Evolutionary conservation across 2,113 vertebrate genomes (phyloP).

Genomic region (Ictidomys tridecemlineatus): DNA sequence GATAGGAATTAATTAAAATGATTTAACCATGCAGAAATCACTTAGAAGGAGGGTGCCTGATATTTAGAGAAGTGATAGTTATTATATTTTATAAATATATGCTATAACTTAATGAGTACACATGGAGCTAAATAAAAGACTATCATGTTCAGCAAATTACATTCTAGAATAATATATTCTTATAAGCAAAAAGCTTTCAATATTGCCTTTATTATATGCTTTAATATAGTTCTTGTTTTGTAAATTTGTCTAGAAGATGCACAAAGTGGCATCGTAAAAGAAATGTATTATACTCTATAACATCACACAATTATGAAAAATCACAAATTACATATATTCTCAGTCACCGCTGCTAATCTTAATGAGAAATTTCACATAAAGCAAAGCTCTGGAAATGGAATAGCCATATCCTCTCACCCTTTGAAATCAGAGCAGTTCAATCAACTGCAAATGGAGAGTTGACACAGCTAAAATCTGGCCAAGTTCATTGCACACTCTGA

Average conservation of each 20-base stretch:
- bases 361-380: slow-evolving; percentile 38
- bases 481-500: not conserved
- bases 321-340: not conserved
- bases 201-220: not conserved
- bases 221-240: slow-evolving; percentile 14
- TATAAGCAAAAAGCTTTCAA: not conserved
- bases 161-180: not conserved
- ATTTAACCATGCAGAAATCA: not conserved
- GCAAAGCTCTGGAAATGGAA: not conserved
- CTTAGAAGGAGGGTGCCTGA: not conserved
- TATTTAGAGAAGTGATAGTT: not conserved
- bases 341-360: not conserved
- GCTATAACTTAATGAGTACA: not conserved
- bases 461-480: not conserved
- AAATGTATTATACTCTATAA: not conserved
- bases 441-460: not conserved
- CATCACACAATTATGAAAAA: slow-evolving; percentile 30
- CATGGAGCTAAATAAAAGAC: not conserved
- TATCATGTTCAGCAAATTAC: slow-evolving; percentile 7
- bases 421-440: not conserved
- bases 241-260: slow-evolving; percentile 8
- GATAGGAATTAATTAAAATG: slow-evolving; percentile 18
- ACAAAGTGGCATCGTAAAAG: slow-evolving; percentile 2
- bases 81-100: slow-evolving; percentile 30
- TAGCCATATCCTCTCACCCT: not conserved